Base-by-base conservation (phyloP, 2,113 vertebrate genomes). In the Larimichthys crocea region DNA sequence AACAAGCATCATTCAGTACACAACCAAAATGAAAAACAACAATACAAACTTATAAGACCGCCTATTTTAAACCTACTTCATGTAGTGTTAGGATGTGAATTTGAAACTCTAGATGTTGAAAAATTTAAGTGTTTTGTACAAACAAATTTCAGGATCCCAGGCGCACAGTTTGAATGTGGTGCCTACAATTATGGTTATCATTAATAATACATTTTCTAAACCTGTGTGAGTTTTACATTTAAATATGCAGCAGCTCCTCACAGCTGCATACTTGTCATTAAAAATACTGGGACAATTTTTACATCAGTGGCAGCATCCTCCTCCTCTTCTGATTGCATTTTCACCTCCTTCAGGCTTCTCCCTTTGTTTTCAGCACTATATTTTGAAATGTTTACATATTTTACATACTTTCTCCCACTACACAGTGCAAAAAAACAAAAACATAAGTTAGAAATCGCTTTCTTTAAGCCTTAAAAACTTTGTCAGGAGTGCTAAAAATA, bases 251-350 rank as follows among this genome's bases (percentile, higher is more conserved):
- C 11, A 55, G 42, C 44, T 84, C 74, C 0, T 73, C 42, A 74
- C 31, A 62, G 67, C 49, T 5, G 10, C 55, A n/a, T 52, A 52
- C 69, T 78, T 63, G 24, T 66, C 48, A 12, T 68, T 63, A 68
- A 22, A 74, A 70, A 66, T 24, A 24, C 24, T 35, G 52, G 11
- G 9, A 44, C 62, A 44, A 61, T 71, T 72, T 24, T 40, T 35
- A 46, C 40, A 74, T 64, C 31, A 56, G 42, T n/a, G 8, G 31
- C n/a, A 22, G 24, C 81, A 49, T 60, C 3, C 26, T 46, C 4
- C 24, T 67, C 11, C 72, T 53, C 31, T 16, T 48, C 73, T 67
- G 60, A 83, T 78, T 86, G 53, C 63, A 86, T 4, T 67, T 46
- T 74, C 24, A 62, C 31, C 72, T 42, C 57, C 74, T 1, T 19